A percentile compares a stretch with the other conserved stretches of the same genome.
Evolutionary conservation across 2,797 vertebrate species (phyloP).

Genomic region (Graptemys geographica): DNA sequence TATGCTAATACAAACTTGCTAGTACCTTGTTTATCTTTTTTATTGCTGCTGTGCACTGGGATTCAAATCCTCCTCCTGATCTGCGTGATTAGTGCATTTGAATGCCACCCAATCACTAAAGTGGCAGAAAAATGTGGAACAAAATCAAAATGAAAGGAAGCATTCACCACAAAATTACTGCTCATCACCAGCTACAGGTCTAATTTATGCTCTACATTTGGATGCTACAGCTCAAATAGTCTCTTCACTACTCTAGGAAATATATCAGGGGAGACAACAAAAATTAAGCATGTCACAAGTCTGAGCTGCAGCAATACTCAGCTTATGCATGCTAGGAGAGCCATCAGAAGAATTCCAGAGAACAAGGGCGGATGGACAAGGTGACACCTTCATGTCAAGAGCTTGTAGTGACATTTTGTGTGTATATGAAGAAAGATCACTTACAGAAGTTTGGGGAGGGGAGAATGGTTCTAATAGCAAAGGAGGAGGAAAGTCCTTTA

Average conservation of each 20-base stretch:
- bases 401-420: not conserved
- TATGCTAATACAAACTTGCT: not conserved
- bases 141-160: constrained; percentile 55
- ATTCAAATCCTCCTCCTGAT: constrained; percentile 59
- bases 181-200: constrained; percentile 16
- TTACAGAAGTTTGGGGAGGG: not conserved
- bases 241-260: constrained; percentile 19
- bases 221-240: constrained; percentile 35
- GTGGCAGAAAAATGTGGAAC: constrained; percentile 51
- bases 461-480: not conserved
- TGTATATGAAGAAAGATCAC: not conserved
- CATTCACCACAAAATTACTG: constrained; percentile 42
- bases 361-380: not conserved
- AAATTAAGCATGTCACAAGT: not conserved
- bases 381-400: not conserved
- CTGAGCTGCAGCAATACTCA: not conserved
- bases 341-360: not conserved
- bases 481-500: not conserved
- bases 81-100: constrained; percentile 41
- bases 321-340: not conserved
- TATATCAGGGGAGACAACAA: constrained; percentile 8
- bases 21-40: constrained; percentile 61
- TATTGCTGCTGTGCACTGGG: constrained; percentile 25
- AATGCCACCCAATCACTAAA: constrained; percentile 55
- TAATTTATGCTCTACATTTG: constrained; percentile 36